phyloP scores from a whole-genome alignment of 2,797 vertebrate species.

The Micrastur ruficollis region DNA sequence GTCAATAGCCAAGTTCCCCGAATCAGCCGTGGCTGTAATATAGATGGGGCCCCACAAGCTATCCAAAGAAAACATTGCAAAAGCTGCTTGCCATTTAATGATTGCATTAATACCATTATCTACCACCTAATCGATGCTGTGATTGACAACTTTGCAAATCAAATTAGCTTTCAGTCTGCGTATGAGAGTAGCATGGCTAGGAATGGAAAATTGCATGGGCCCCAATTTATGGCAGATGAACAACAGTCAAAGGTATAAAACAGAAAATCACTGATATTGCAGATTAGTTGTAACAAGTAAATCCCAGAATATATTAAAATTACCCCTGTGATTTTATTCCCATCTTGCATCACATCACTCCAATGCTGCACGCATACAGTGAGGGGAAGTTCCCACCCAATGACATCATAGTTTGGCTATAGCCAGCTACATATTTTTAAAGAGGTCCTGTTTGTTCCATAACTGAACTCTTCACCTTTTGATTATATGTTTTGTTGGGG shows the following conservation, averaged over 20 bases:
- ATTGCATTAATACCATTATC: slow-evolving; percentile 49
- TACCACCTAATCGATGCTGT: slow-evolving; percentile 46
- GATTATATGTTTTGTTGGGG: slow-evolving; percentile 7
- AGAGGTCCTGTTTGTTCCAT: slow-evolving; percentile 59
- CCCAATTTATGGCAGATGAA: neutral
- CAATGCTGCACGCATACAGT: neutral
- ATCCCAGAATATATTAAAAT: neutral
- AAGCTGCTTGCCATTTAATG: slow-evolving; percentile 8
- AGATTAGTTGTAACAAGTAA: neutral
- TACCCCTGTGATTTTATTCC: neutral
- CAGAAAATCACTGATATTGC: neutral
- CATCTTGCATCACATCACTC: neutral
- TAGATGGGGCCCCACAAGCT: neutral
- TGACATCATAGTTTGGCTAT: slow-evolving; percentile 62
- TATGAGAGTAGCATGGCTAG: neutral
- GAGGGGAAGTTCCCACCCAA: slow-evolving; percentile 67
- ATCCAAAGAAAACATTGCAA: neutral
- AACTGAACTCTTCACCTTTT: slow-evolving; percentile 67
- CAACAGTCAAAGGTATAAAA: neutral
- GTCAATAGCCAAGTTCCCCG: neutral
- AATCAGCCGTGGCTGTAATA: neutral
- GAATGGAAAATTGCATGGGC: neutral
- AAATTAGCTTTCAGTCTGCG: slow-evolving; percentile 40
- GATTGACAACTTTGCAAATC: slow-evolving; percentile 67
- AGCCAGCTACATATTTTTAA: slow-evolving; percentile 39